Evolutionary conservation across 2,113 vertebrate genomes (phyloP), one percentile per base, ranked within the genome.

Genomic region (Crotalus helleri): DNA sequence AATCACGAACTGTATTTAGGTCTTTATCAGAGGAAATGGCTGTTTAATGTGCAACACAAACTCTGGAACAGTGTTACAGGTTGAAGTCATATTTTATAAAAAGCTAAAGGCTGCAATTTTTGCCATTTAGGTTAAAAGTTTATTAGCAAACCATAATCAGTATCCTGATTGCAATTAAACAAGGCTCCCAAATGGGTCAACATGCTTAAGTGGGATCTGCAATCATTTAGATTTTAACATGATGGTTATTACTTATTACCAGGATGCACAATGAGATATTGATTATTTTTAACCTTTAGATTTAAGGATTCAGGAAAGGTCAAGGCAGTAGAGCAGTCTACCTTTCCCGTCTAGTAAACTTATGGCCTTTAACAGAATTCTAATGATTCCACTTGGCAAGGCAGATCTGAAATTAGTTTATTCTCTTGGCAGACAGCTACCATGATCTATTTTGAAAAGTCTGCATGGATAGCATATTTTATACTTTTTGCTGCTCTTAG

Each of bases 231-330:
- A 97, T 97, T 98, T 97, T 97, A 98, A 96, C 97, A 97, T 97
- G 97, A 95, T 94, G 95, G 96, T 98, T 98, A 98, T 97, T 97
- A 97, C 97, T 97, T 98, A 97, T 97, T 97, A 98, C 97, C 96
- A 97, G 96, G 96, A 95, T 96, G 96, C 93, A 96, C 97, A 98
- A 97, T 97, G 97, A 98, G 97, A 96, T 98, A 98, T 98, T 98
- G 98, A 98, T 98, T 97, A 98, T 95, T 97, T 98, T 97, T 98
- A 98, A 98, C 97, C 97, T 98, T 98, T 98, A 97, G 96, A 96
- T 96, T 93, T 92, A 96, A 95, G 96, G 97, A 97, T 97, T 97
- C 96, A 96, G 94, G 93, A 97, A 97, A 97, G 98, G 98, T 96
- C 92, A 6, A 96, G 96, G 94, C 91, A 96, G 94, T 91, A 94